phyloP scores from a whole-genome alignment of 2,797 vertebrate species.

The Gephyroberyx darwinii region DNA sequence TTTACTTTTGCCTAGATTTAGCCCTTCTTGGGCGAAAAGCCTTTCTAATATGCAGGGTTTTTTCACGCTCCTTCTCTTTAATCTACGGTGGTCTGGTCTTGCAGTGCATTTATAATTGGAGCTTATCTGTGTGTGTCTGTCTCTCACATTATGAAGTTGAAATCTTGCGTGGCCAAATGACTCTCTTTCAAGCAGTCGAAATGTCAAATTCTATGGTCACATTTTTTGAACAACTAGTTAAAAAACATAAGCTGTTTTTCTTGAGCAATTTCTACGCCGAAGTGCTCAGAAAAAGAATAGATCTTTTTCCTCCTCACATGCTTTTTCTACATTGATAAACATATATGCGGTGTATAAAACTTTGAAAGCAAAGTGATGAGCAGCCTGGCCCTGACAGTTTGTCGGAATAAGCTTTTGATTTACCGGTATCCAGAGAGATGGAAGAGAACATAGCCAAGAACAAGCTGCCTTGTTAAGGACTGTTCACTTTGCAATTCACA shows the following conservation, averaged over 20 bases:
- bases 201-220: slow-evolving; percentile 23
- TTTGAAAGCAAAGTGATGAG: slow-evolving; percentile 30
- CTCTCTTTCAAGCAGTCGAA: slow-evolving; percentile 51
- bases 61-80: slow-evolving; percentile 58
- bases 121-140: slow-evolving; percentile 65
- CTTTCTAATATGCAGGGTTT: slow-evolving; percentile 59
- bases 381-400: slow-evolving; percentile 11
- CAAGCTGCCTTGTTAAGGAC: slow-evolving; percentile 51
- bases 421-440: slow-evolving; percentile 24
- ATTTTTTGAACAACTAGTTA: slow-evolving; percentile 43
- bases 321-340: neutral
- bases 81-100: slow-evolving; percentile 69
- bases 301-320: too few relatives aligned
- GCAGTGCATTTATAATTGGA: slow-evolving; percentile 67
- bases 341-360: slow-evolving; percentile 21
- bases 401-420: slow-evolving; percentile 45
- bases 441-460: slow-evolving; percentile 38
- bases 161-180: slow-evolving; percentile 65
- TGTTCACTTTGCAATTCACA: slow-evolving; percentile 62
- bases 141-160: slow-evolving; percentile 58
- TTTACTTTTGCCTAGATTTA: slow-evolving; percentile 72
- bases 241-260: slow-evolving; percentile 16
- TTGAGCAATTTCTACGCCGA: neutral
- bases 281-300: too few relatives aligned
- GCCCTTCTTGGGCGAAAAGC: slow-evolving; percentile 59